Percentiles rank a stretch among this genome's conserved stretches.
Conservation (phyloP, 2,888 invertebrate species). For the Cepaea hortensis region DNA sequence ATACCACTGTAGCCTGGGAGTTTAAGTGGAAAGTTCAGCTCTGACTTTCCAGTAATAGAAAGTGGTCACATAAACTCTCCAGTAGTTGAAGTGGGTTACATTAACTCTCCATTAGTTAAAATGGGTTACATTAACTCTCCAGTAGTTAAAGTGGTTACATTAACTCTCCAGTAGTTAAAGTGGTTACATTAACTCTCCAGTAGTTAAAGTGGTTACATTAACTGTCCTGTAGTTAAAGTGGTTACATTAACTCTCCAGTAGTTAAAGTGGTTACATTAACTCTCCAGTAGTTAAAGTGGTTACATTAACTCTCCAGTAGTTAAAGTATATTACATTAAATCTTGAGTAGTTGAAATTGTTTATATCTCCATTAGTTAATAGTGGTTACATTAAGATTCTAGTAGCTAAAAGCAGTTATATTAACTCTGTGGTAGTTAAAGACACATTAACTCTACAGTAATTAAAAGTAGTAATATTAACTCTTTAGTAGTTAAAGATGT, state of each 20-base stretch:
- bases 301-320: not conserved
- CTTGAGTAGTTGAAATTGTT: too few relatives aligned
- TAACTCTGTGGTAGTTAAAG: too few relatives aligned
- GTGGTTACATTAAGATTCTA: too few relatives aligned
- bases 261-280: not conserved
- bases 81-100: not conserved
- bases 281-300: not conserved
- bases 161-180: not conserved
- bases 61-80: not conserved
- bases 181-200: not conserved
- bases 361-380: too few relatives aligned
- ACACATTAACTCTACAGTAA: too few relatives aligned
- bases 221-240: not conserved
- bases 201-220: not conserved
- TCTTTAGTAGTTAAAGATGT: too few relatives aligned
- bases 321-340: not conserved
- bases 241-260: not conserved
- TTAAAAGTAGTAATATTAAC: too few relatives aligned
- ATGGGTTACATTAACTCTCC: not conserved
- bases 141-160: not conserved
- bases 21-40: not conserved
- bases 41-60: not conserved
- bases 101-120: not conserved
- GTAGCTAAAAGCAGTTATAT: too few relatives aligned
- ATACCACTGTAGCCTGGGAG: not conserved